Percentiles rank a stretch among this genome's conserved stretches.
These are phyloP conservation scores for Halotydeus destructor DNA, from an alignment of 1,140 invertebrate genomes.

Conservation along the genomic window DNA sequence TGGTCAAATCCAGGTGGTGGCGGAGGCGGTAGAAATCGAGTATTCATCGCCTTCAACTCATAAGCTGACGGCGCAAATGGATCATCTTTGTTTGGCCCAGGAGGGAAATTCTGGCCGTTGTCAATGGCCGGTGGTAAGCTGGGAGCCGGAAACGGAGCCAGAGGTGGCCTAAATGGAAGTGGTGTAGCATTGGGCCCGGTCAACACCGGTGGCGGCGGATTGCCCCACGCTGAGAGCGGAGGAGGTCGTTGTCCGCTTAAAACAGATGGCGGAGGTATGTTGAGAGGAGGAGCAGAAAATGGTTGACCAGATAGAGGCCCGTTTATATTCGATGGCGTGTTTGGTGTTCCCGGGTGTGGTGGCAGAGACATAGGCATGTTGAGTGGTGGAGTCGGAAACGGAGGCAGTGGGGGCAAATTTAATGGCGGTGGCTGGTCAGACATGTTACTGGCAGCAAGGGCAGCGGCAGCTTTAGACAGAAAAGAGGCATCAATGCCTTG, in stretches of 20 bases:
- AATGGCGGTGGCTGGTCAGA: background rate
- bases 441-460: background rate
- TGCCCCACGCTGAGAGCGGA: background rate
- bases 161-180: background rate
- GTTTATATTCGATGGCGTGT: background rate
- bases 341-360: background rate
- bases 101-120: background rate
- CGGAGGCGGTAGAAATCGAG: background rate
- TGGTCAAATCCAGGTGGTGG: background rate
- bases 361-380: background rate
- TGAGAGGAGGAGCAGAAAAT: background rate
- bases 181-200: background rate
- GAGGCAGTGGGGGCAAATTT: background rate
- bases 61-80: constrained; percentile 6
- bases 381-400: background rate
- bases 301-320: background rate
- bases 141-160: background rate
- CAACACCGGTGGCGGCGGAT: background rate
- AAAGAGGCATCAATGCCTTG: background rate
- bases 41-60: constrained; percentile 2
- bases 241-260: background rate
- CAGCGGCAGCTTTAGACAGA: background rate
- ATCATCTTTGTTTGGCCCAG: background rate
- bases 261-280: background rate
- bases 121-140: background rate